phyloP scores from a whole-genome alignment of 2,113 vertebrate species.

The Serilophus lunatus region DNA sequence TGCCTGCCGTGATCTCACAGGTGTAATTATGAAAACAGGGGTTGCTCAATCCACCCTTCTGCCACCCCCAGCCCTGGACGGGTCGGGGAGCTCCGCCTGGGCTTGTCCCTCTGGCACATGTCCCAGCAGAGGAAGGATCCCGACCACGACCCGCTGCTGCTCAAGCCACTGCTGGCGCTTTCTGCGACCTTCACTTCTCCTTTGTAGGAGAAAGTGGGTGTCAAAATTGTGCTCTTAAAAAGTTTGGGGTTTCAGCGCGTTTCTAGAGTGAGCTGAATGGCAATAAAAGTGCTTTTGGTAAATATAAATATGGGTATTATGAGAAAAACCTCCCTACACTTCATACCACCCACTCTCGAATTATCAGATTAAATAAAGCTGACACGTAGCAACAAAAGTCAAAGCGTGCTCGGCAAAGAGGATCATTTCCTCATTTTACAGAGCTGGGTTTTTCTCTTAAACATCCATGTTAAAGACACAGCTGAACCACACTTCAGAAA shows the following conservation, averaged over 20 bases:
- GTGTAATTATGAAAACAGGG: neutral
- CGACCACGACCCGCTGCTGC: neutral
- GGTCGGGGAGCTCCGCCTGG: neutral
- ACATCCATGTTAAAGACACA: constrained; percentile 1
- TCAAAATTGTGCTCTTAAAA: constrained; percentile 30
- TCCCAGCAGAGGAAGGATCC: neutral
- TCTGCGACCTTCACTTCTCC: neutral
- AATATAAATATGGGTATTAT: constrained; percentile 29
- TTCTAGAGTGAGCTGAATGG: constrained; percentile 46
- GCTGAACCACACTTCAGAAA: neutral
- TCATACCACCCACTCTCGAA: constrained; percentile 13
- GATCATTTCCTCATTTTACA: neutral
- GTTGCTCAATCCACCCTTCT: neutral
- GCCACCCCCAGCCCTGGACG: neutral
- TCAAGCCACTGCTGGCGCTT: neutral
- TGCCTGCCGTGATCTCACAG: neutral
- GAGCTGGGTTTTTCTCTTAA: neutral
- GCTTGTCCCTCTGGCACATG: neutral
- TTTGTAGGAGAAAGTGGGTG: neutral
- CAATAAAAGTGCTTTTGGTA: constrained; percentile 38
- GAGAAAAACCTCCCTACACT: constrained; percentile 27
- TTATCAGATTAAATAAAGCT: constrained; percentile 15
- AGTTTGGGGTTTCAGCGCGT: constrained; percentile 16
- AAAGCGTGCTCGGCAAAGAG: neutral
- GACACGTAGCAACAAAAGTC: constrained; percentile 13